phyloP scores from a whole-genome alignment of 2,888 invertebrate genomes.

The Phyllotreta striolata region DNA sequence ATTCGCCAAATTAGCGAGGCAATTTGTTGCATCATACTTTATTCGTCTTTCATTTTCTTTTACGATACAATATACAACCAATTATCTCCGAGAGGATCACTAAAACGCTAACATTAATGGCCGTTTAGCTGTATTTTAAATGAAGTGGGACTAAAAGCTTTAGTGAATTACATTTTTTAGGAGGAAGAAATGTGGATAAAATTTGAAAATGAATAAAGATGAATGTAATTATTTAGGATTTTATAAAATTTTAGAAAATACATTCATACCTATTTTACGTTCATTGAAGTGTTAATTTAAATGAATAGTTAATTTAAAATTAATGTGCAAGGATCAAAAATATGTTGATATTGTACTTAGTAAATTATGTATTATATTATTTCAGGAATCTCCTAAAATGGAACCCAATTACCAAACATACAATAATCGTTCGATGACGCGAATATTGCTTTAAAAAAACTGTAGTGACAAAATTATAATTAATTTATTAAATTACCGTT shows the following conservation, averaged over 20 bases:
- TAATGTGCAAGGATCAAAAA: slow-evolving; percentile 10
- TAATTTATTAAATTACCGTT: slow-evolving; percentile 4
- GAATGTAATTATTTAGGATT: no score
- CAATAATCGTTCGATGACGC: no score
- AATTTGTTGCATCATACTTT: no score
- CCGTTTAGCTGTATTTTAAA: background rate
- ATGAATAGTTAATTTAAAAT: no score
- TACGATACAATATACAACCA: no score
- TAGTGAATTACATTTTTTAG: background rate
- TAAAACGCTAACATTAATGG: background rate
- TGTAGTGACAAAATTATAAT: slow-evolving; percentile 7
- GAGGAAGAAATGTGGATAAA: background rate
- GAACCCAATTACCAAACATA: no score
- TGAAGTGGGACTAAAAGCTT: slow-evolving; percentile 9
- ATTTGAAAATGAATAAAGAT: background rate
- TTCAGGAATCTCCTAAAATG: background rate
- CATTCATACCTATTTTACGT: no score
- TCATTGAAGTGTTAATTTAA: no score
- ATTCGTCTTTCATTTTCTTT: no score
- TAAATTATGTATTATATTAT: background rate
- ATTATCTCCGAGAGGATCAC: no score
- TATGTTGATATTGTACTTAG: background rate
- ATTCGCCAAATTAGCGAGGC: no score
- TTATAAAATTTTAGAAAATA: background rate
- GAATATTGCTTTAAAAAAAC: background rate